Percentiles rank a stretch among this genome's conserved stretches.
phyloP scores from a whole-genome alignment of 2,797 vertebrate species.

The Enteromius mattozi region DNA sequence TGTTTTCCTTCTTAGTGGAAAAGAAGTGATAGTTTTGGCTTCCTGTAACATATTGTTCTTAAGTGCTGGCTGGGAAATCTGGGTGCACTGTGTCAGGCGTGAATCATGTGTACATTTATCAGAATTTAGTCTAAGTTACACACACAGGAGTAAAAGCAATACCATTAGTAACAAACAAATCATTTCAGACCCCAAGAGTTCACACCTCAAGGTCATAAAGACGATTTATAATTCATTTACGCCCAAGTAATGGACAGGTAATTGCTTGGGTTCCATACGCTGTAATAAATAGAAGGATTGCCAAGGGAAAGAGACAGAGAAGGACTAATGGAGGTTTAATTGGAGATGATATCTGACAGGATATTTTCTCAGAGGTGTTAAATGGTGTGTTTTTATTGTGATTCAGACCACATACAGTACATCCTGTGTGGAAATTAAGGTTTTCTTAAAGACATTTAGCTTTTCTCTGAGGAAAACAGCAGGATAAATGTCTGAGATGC shows the following conservation, averaged over 20 bases:
- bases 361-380: constrained; percentile 66
- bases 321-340: constrained; percentile 67
- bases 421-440: constrained; percentile 72
- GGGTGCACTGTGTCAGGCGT: constrained; percentile 34
- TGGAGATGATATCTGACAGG: constrained; percentile 70
- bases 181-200: constrained; percentile 44
- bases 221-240: constrained; percentile 56
- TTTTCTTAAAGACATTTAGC: constrained; percentile 65
- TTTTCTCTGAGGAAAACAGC: constrained; percentile 48
- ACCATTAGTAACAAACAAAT: constrained; percentile 55
- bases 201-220: constrained; percentile 54
- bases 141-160: constrained; percentile 45
- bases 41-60: constrained; percentile 43
- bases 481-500: background rate
- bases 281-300: constrained; percentile 47
- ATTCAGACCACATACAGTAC: constrained; percentile 67
- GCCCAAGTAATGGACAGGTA: constrained; percentile 52
- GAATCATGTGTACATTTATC: constrained; percentile 48
- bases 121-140: constrained; percentile 47
- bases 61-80: constrained; percentile 25
- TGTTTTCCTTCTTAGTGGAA: constrained; percentile 32
- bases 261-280: constrained; percentile 39
- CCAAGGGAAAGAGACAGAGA: constrained; percentile 58
- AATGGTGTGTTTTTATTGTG: constrained; percentile 67
- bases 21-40: constrained; percentile 18